Evolutionary conservation across 2,113 vertebrate species (phyloP).

Genomic region (Callipepla squamata): DNA sequence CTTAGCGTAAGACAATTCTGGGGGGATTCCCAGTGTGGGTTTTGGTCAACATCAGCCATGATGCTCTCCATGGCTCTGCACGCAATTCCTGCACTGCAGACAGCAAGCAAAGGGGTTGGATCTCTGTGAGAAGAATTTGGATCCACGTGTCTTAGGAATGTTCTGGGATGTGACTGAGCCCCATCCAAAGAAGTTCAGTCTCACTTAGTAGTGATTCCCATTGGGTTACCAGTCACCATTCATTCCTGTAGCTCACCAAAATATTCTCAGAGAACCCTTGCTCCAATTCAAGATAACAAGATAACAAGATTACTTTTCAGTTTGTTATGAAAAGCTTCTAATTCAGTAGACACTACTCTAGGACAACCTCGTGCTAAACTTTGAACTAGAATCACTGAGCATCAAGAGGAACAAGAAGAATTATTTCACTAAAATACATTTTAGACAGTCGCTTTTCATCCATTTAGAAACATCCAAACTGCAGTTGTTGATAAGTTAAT

Average conservation of each 20-base stretch:
- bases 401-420: background rate
- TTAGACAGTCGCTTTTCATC: background rate
- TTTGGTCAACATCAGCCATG: background rate
- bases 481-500: background rate
- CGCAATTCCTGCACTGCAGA: background rate
- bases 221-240: background rate
- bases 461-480: background rate
- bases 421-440: background rate
- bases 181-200: rapidly evolving
- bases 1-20: rapidly evolving
- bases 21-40: background rate
- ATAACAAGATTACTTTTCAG: background rate
- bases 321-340: background rate
- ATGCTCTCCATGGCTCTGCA: background rate
- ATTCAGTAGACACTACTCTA: background rate
- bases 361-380: background rate
- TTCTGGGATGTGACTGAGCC: background rate
- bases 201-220: background rate
- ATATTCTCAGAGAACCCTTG: background rate
- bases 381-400: background rate
- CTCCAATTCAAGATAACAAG: too few relatives aligned
- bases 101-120: background rate
- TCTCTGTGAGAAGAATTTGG: background rate
- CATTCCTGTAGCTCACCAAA: rapidly evolving
- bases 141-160: background rate